Conservation (phyloP, 2,888 invertebrate genomes). For the Agonopterix alstromeriana region DNA sequence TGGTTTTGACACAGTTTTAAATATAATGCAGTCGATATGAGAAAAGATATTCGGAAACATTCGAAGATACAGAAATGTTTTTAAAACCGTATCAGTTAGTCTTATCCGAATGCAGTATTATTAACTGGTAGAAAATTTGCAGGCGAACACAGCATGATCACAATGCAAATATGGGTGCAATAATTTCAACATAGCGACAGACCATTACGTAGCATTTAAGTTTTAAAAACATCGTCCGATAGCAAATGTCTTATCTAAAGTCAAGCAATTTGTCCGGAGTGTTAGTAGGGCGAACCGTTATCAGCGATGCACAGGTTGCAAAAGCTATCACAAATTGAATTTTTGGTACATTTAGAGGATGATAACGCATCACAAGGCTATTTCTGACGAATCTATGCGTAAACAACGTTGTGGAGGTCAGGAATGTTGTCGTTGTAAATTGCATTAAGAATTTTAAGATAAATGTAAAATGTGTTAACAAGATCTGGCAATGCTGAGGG, state of each 20-base stretch:
- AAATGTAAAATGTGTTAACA: too few relatives aligned
- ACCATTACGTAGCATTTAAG: background rate
- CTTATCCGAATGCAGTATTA: too few relatives aligned
- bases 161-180: background rate
- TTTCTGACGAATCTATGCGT: background rate
- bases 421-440: background rate
- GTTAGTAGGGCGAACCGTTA: constrained; percentile 11
- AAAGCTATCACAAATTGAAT: constrained; percentile 9
- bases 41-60: background rate
- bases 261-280: constrained; percentile 13
- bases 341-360: background rate
- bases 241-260: constrained; percentile 10
- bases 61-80: too few relatives aligned
- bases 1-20: background rate
- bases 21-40: background rate
- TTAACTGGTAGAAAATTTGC: too few relatives aligned
- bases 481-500: too few relatives aligned
- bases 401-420: background rate
- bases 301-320: constrained; percentile 9
- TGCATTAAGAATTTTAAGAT: too few relatives aligned
- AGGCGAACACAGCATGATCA: too few relatives aligned
- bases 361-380: background rate
- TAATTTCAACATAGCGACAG: background rate
- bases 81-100: too few relatives aligned
- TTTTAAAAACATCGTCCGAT: constrained; percentile 5